Conservation (phyloP, 2,888 invertebrate species). For the Dorcus hopei region DNA sequence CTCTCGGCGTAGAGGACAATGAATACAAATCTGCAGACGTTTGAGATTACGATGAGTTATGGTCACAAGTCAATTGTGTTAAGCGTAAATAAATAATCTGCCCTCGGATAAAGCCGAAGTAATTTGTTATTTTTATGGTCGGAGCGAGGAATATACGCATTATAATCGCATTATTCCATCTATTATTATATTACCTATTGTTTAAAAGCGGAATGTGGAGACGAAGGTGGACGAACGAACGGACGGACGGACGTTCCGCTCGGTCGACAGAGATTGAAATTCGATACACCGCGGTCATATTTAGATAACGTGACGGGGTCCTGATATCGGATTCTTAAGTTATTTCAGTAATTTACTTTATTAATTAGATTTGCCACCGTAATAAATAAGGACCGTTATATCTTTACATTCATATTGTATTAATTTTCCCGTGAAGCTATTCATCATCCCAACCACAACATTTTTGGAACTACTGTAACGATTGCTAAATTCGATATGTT, state of each 20-base stretch:
- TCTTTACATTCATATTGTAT: no score
- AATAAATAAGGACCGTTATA: no score
- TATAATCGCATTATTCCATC: slow-evolving; percentile 15
- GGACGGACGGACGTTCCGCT: background rate
- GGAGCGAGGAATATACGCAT: background rate
- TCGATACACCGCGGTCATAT: background rate
- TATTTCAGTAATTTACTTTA: slow-evolving; percentile 12
- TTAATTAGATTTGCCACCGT: slow-evolving; percentile 3
- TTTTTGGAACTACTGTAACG: no score
- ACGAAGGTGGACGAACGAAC: slow-evolving; percentile 9
- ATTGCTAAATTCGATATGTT: no score
- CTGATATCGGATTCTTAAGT: slow-evolving; percentile 11
- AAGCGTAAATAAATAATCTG: slow-evolving; percentile 10
- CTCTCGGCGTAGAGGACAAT: slow-evolving; percentile 3
- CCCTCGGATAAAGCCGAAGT: slow-evolving; percentile 2
- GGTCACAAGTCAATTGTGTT: slow-evolving; percentile 9
- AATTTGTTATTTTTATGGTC: slow-evolving; percentile 15
- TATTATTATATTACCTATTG: slow-evolving; percentile 17
- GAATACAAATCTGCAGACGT: slow-evolving; percentile 14
- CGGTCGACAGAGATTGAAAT: background rate
- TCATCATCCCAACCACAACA: no score
- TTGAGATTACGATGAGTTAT: slow-evolving; percentile 17
- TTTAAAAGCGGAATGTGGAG: slow-evolving; percentile 8
- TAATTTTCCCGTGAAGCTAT: no score
- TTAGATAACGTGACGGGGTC: background rate